Evolutionary conservation across 2,113 vertebrate species (phyloP), one percentile per base, ranked within the genome.

Genomic region (Myiopsitta monachus): DNA sequence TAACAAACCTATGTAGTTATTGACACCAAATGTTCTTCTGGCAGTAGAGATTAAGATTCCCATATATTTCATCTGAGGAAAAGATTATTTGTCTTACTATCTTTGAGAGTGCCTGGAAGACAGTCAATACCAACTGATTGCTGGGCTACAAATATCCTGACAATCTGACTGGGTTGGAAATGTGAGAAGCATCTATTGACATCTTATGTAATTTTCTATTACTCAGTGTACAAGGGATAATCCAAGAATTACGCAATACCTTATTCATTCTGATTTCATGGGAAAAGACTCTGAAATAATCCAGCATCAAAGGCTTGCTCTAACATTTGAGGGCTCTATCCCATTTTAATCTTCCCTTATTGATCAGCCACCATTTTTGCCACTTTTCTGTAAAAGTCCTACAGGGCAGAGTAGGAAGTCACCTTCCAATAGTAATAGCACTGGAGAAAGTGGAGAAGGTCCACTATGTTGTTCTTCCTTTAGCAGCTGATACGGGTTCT

Each of bases 1-100:
- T 96, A 96, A 78, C 68, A 97, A 97, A 95, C 64, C 62, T 59
- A 91, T 94, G 95, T 86, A 97, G 94, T 95, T 64, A 77, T 36
- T n/a, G 41, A 72, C 91, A 72, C 55, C 82, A 38, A 49, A 82
- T 92, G 41, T 41, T 68, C 39, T 87, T 83, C 83, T 76, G 69
- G 75, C 72, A 63, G 68, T 46, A 52, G 86, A 92, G 70, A 93
- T 69, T 74, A 83, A 95, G 49, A n/a, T 94, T 92, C 51, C 66
- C 70, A 15, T 49, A 70, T 72, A 70, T 59, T 78, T 91, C 91
- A 72, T 59, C 77, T 62, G 79, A 94, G 82, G 88, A 87, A 95
- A 89, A 72, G 67, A 69, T 18, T 61, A 62, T 84, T 81, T 44
- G 54, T 72, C 68, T 94, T 95, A 90, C 57, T 83, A 43, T 64